phyloP scores from a whole-genome alignment of 2,797 vertebrate genomes.

The Cottoperca gobio region DNA sequence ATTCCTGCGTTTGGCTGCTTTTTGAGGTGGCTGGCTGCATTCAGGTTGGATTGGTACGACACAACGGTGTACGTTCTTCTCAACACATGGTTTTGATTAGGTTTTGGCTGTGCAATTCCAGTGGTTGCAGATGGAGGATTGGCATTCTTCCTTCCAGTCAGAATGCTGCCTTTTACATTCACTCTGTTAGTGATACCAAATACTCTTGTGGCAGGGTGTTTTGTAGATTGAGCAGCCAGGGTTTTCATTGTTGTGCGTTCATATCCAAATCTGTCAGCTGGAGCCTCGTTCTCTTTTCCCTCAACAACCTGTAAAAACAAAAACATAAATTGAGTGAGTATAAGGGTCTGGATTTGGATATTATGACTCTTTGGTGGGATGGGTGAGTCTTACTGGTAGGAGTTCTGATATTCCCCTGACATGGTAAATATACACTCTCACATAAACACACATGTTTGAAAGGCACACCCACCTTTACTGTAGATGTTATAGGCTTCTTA shows the following conservation, averaged over 20 bases:
- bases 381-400: not conserved
- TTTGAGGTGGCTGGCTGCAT: constrained; percentile 2
- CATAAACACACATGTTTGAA: no score
- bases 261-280: not conserved
- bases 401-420: not conserved
- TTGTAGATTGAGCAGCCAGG: not conserved
- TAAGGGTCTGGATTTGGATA: not conserved
- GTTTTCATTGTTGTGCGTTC: constrained; percentile 14
- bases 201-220: not conserved
- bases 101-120: not conserved
- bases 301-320: constrained; percentile 46
- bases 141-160: not conserved
- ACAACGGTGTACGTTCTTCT: not conserved
- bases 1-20: constrained; percentile 1
- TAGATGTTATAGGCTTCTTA: constrained; percentile 25
- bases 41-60: constrained; percentile 24
- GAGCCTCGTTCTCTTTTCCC: constrained; percentile 78
- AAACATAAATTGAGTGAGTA: not conserved
- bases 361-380: not conserved
- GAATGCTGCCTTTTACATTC: not conserved
- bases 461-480: constrained; percentile 39
- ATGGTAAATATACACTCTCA: not conserved
- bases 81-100: not conserved
- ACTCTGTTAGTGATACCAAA: constrained; percentile 14
- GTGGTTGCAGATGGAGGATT: not conserved